A percentile compares a stretch with the other conserved stretches of the same genome.
These are phyloP conservation scores for Arctopsyche grandis DNA, from an alignment of 1,140 invertebrate genomes.

Conservation along the genomic window DNA sequence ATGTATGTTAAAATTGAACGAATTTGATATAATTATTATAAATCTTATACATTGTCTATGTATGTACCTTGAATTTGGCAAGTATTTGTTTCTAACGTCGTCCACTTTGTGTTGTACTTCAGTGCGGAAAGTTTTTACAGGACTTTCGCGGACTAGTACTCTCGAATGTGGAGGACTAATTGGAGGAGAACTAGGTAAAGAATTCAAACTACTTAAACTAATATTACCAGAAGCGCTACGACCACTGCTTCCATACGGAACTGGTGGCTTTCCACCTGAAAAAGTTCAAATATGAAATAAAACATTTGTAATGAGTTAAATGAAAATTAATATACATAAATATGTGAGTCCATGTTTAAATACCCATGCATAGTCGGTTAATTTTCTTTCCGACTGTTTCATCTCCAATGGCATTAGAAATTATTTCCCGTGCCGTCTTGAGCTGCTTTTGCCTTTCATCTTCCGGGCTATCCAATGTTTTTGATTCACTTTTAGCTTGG, in stretches of 20 bases:
- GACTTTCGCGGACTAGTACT: slow-evolving; percentile 52
- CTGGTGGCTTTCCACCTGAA: slow-evolving; percentile 65
- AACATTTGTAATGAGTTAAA: not conserved
- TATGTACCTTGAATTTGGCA: slow-evolving; percentile 47
- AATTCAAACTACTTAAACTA: slow-evolving; percentile 58
- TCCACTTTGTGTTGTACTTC: slow-evolving; percentile 64
- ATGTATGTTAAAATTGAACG: slow-evolving; percentile 32
- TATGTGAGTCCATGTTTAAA: too few relatives aligned
- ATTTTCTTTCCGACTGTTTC: slow-evolving; percentile 57
- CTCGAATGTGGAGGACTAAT: slow-evolving; percentile 52
- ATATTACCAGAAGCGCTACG: slow-evolving; percentile 67
- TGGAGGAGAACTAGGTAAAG: slow-evolving; percentile 50
- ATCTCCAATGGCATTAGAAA: slow-evolving; percentile 66
- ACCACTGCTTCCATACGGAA: slow-evolving; percentile 67
- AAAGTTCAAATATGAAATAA: not conserved
- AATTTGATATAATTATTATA: not conserved
- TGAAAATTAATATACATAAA: not conserved
- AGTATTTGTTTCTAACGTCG: slow-evolving; percentile 62
- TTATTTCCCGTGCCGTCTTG: slow-evolving; percentile 68
- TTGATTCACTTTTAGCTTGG: slow-evolving; percentile 61
- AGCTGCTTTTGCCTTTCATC: slow-evolving; percentile 65
- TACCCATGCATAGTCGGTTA: slow-evolving; percentile 53
- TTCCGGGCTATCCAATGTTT: slow-evolving; percentile 56
- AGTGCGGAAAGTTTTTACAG: slow-evolving; percentile 61
- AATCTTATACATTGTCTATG: not conserved